Conservation (phyloP, 2,888 invertebrate species). For the Phortica magna region DNA sequence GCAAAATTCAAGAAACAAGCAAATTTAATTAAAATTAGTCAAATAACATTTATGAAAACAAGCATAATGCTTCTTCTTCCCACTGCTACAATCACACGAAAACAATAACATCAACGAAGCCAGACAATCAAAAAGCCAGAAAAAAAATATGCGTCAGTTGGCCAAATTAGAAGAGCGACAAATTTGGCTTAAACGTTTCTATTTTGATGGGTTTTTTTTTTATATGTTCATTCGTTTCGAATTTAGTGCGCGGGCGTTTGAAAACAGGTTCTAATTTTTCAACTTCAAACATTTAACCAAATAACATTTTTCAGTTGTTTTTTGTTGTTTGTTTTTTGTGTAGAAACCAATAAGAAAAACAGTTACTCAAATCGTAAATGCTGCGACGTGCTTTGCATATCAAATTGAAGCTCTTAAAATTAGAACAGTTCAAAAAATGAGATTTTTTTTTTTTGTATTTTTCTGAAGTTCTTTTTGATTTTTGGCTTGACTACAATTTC, state of each 20-base stretch:
- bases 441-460: not conserved
- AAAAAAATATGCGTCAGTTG: constrained; percentile 10
- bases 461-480: not conserved
- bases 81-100: too few species aligned
- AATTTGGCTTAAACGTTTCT: constrained; percentile 29
- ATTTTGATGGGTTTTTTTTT: not conserved
- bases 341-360: constrained; percentile 59
- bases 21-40: constrained; percentile 9
- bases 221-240: not conserved
- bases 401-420: constrained; percentile 20
- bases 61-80: too few species aligned
- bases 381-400: constrained; percentile 61
- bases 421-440: constrained; percentile 20
- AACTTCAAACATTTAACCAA: constrained; percentile 36
- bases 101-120: not conserved
- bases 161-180: not conserved
- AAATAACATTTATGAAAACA: not conserved
- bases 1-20: too few species aligned
- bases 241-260: constrained; percentile 2
- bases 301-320: too few species aligned
- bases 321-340: constrained; percentile 57
- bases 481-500: not conserved
- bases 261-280: constrained; percentile 69
- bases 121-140: not conserved
- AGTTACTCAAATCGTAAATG: constrained; percentile 64